Evolutionary conservation across 2,797 vertebrate genomes (phyloP).

Genomic region (Pangasius larnaudii): DNA sequence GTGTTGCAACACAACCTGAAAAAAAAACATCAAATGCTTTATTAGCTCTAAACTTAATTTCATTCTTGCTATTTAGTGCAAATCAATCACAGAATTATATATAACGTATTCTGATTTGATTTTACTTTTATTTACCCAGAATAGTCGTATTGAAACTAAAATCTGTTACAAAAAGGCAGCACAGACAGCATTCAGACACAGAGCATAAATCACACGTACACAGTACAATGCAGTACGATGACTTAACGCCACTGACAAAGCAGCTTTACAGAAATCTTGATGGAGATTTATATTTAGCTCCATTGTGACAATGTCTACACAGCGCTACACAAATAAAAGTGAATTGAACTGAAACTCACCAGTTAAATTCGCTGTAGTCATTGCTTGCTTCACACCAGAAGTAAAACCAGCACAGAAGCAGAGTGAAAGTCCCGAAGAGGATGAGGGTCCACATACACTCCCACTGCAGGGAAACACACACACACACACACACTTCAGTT

Average conservation of each 20-base stretch:
- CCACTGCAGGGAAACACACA: constrained; percentile 69
- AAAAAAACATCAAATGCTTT: not conserved
- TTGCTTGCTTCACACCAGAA: constrained; percentile 84
- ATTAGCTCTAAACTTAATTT: not conserved
- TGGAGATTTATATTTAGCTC: not conserved
- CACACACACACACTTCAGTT: not conserved
- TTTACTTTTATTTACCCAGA: not conserved
- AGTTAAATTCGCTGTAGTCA: constrained; percentile 82
- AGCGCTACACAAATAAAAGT: not conserved
- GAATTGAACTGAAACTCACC: constrained; percentile 67
- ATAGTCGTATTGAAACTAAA: not conserved
- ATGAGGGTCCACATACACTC: constrained; percentile 80
- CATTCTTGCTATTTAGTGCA: not conserved
- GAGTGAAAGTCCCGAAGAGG: constrained; percentile 76
- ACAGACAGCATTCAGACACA: not conserved
- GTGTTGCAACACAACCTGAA: no score
- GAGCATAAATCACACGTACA: not conserved
- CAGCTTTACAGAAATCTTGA: not conserved
- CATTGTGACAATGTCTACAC: not conserved
- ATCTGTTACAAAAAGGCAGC: not conserved
- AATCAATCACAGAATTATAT: not conserved
- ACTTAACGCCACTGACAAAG: not conserved
- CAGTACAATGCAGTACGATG: not conserved
- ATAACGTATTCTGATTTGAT: not conserved
- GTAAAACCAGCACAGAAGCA: constrained; percentile 80